Percentiles rank a stretch among this genome's conserved stretches.
phyloP scores from a whole-genome alignment of 2,888 invertebrate species.

The Monoplex corrugatus region DNA sequence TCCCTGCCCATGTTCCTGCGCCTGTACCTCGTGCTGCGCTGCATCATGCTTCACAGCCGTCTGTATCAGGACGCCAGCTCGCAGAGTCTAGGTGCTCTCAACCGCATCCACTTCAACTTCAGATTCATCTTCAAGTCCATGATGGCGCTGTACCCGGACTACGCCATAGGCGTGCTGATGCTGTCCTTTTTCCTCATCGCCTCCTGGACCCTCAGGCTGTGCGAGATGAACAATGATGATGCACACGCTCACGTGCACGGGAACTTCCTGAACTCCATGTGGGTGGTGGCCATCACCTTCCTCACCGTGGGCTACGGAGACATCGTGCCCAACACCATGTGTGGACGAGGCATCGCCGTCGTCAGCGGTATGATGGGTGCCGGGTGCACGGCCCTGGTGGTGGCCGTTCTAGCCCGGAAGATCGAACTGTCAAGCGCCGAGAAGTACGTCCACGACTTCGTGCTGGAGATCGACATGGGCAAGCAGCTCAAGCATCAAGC shows the following conservation, averaged over 20 bases:
- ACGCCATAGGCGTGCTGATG: constrained; percentile 78
- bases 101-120: constrained; percentile 98
- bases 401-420: constrained; percentile 79
- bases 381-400: constrained; percentile 80
- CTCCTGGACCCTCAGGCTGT: constrained; percentile 79
- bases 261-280: constrained; percentile 80
- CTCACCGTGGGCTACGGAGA: constrained; percentile 81
- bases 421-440: constrained; percentile 79
- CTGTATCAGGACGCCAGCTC: constrained; percentile 81
- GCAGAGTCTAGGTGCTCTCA: constrained; percentile 85
- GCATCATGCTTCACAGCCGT: constrained; percentile 79
- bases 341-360: constrained; percentile 80
- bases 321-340: constrained; percentile 80
- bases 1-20: constrained; percentile 80
- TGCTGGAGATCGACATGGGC: constrained; percentile 79
- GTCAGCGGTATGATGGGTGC: constrained; percentile 80
- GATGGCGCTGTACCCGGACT: constrained; percentile 80
- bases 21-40: constrained; percentile 76
- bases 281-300: constrained; percentile 81
- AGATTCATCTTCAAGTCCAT: constrained; percentile 83
- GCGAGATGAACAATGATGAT: constrained; percentile 76
- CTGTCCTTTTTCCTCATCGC: constrained; percentile 74
- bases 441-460: constrained; percentile 81
- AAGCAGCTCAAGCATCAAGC: constrained; percentile 77
- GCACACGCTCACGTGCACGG: constrained; percentile 68